phyloP scores from a whole-genome alignment of 2,113 vertebrate genomes.

The Pseudolaguvia tuberculata region DNA sequence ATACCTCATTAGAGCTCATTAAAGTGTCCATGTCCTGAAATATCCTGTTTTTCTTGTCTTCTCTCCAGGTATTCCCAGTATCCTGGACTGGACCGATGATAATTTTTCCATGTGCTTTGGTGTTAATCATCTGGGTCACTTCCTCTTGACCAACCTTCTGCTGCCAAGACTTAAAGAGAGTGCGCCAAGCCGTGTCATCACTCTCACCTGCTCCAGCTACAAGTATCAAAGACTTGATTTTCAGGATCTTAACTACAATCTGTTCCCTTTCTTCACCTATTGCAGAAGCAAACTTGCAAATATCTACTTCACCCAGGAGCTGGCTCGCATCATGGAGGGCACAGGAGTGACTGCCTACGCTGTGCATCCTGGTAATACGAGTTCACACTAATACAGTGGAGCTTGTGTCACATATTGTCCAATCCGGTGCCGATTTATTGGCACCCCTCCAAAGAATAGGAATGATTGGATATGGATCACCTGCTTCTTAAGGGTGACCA shows the following conservation, averaged over 20 bases:
- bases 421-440: not conserved
- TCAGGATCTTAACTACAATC: constrained; percentile 75
- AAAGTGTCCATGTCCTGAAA: not conserved
- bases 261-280: constrained; percentile 74
- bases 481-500: not conserved
- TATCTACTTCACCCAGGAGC: constrained; percentile 75
- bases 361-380: constrained; percentile 68
- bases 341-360: constrained; percentile 68
- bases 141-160: constrained; percentile 73
- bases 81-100: constrained; percentile 75
- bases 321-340: constrained; percentile 63
- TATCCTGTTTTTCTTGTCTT: not conserved
- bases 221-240: constrained; percentile 75
- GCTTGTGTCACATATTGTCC: not conserved
- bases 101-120: constrained; percentile 76
- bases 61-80: constrained; percentile 65
- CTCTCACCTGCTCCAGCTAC: constrained; percentile 72
- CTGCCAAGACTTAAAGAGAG: constrained; percentile 68
- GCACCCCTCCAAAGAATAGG: not conserved
- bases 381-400: not conserved
- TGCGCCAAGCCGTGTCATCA: constrained; percentile 69
- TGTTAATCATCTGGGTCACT: constrained; percentile 76
- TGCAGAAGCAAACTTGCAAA: constrained; percentile 77
- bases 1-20: no score
- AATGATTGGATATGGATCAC: not conserved